Evolutionary conservation across 2,113 vertebrate genomes (phyloP).

Genomic region (Sitta europaea): DNA sequence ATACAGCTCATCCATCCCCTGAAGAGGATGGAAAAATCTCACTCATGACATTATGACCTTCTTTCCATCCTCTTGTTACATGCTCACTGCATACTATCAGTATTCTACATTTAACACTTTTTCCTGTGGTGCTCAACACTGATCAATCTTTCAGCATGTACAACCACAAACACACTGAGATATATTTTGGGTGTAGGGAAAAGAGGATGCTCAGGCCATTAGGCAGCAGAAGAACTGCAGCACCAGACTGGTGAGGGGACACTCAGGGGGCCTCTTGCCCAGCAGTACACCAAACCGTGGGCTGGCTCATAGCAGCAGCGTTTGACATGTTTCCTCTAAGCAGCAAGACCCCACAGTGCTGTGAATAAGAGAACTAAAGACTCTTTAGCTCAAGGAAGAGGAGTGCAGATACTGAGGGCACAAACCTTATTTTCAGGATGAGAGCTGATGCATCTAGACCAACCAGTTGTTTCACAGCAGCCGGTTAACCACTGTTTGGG

Average conservation of each 20-base stretch:
- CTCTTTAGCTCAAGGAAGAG: background rate
- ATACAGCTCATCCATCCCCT: background rate
- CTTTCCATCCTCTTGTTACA: background rate
- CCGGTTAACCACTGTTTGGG: background rate
- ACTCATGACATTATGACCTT: background rate
- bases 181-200: background rate
- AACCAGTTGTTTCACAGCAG: background rate
- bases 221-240: background rate
- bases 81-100: background rate
- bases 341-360: background rate
- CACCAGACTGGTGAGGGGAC: background rate
- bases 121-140: background rate
- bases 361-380: background rate
- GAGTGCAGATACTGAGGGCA: background rate
- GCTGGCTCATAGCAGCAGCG: background rate
- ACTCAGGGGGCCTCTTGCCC: background rate
- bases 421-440: background rate
- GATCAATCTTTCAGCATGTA: background rate
- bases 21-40: background rate
- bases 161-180: fast-evolving
- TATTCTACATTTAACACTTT: background rate
- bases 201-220: background rate
- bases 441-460: background rate
- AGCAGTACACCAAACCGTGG: background rate
- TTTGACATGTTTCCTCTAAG: background rate